A percentile compares a stretch with the other conserved stretches of the same genome.
Evolutionary conservation across 2,113 vertebrate species (phyloP).

Genomic region (Thinocorus orbignyianus): DNA sequence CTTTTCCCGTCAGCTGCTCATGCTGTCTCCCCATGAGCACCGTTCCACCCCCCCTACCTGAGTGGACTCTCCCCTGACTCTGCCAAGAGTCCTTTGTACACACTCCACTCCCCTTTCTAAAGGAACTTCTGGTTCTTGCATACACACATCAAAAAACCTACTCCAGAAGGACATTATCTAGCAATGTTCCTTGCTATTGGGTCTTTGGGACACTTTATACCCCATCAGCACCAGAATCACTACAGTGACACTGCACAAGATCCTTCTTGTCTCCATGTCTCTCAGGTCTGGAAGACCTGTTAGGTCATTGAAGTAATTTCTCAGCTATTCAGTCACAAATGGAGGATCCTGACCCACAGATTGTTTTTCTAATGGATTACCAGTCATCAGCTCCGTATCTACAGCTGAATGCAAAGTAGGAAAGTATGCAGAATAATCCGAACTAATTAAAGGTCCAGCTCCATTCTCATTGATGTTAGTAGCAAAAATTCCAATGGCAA

Average conservation of each 20-base stretch:
- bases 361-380: not conserved
- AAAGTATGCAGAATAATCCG: not conserved
- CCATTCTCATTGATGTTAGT: slow-evolving; percentile 18
- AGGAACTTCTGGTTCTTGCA: not conserved
- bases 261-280: not conserved
- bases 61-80: not conserved
- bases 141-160: not conserved
- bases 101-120: not conserved
- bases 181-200: not conserved
- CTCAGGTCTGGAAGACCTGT: not conserved
- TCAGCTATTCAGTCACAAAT: not conserved
- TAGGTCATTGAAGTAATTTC: not conserved
- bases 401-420: not conserved
- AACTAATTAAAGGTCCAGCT: not conserved
- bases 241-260: not conserved
- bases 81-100: not conserved
- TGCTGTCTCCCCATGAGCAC: rapidly evolving
- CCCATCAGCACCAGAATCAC: not conserved
- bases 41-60: too few relatives aligned
- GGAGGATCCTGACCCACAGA: not conserved
- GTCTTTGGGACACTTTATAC: not conserved
- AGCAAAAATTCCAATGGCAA: slow-evolving; percentile 39
- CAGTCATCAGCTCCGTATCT: not conserved
- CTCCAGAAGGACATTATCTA: not conserved
- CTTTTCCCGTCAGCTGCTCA: not conserved